Base-by-base conservation (phyloP, 1,140 invertebrate genomes). In the Gerris buenoi region DNA sequence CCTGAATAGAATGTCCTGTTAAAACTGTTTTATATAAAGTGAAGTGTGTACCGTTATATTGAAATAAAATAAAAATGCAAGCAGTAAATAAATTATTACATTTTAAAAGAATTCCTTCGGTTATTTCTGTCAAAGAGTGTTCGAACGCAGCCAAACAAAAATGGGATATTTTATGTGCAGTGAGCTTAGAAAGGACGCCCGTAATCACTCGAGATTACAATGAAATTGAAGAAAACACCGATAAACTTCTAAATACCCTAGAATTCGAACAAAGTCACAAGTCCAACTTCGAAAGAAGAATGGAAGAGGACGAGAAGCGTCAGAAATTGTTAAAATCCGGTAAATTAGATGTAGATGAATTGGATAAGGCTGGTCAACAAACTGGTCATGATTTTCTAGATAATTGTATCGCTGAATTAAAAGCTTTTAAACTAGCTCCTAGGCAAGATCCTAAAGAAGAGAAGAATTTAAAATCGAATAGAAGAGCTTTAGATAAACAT, bases 331-430 rank as follows among this genome's bases (percentile, higher is more conserved):
- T n/a, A n/a, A 70, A 78, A 66, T 81, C 82, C 73, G 76, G 77
- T 65, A 83, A 82, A 70, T 70, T 79, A 29, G 73, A 75, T 1
- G 81, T 84, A 70, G 74, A 82, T 2, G 85, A 88, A 68, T 67
- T 84, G 27, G 88, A 92, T 71, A 73, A 79, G 61, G 77, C 79
- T 0, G 74, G 80, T 14, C 83, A 85, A 74, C 83, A 90, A 75
- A 91, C 86, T 18, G 85, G 86, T 0, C 85, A 88, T 76, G 91
- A 95, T 76, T 84, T 89, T 77, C 84, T 90, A 76, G 90, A 92
- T 81, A 78, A 80, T 27, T 81, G 82, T 70, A 78, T 75, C 60
- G 83, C 88, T 70, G 89, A 92, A 77, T 74, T 88, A 0, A 76
- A 83, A 26, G 81, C 85, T 71, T 93, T 93, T 78, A 77, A 82